phyloP scores from a whole-genome alignment of 2,888 invertebrate genomes.

The Andrena haemorrhoa region DNA sequence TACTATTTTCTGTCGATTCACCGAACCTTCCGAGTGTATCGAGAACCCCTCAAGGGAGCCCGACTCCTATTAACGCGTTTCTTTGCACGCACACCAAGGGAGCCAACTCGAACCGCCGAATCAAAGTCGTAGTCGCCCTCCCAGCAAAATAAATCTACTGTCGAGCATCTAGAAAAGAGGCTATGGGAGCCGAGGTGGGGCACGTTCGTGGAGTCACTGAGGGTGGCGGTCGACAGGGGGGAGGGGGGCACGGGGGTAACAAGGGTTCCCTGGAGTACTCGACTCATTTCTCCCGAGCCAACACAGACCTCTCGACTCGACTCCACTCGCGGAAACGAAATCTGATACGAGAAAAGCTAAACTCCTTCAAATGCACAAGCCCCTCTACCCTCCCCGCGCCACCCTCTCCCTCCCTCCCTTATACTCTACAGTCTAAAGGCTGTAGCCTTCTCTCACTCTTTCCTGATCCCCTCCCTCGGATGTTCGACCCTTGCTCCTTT shows the following conservation, averaged over 20 bases:
- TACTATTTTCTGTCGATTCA: not conserved
- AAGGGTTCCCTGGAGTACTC: slow-evolving; percentile 73
- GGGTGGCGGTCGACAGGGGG: slow-evolving; percentile 56
- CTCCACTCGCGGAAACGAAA: slow-evolving; percentile 81
- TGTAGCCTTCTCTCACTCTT: slow-evolving; percentile 16
- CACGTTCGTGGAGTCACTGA: slow-evolving; percentile 41
- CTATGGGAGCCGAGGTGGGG: slow-evolving; percentile 7
- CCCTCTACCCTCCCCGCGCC: slow-evolving; percentile 52
- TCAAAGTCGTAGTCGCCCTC: slow-evolving; percentile 49
- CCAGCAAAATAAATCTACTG: slow-evolving; percentile 67
- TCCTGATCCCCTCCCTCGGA: slow-evolving; percentile 10
- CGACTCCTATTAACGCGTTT: slow-evolving; percentile 16
- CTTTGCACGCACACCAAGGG: slow-evolving; percentile 23
- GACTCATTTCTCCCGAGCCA: slow-evolving; percentile 79
- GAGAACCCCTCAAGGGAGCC: not conserved
- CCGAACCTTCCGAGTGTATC: not conserved
- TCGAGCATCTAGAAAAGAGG: slow-evolving; percentile 56
- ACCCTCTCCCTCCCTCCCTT: not conserved
- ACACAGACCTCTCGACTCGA: slow-evolving; percentile 80
- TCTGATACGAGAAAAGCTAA: slow-evolving; percentile 83
- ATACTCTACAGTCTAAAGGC: not conserved
- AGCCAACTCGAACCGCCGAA: slow-evolving; percentile 27
- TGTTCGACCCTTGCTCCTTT: slow-evolving; percentile 70
- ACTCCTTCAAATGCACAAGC: slow-evolving; percentile 81
- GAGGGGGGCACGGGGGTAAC: slow-evolving; percentile 52